Evolutionary conservation across 1,140 invertebrate genomes (phyloP), one percentile per base, ranked within the genome.

Genomic region (Drosophila kikkawai): DNA sequence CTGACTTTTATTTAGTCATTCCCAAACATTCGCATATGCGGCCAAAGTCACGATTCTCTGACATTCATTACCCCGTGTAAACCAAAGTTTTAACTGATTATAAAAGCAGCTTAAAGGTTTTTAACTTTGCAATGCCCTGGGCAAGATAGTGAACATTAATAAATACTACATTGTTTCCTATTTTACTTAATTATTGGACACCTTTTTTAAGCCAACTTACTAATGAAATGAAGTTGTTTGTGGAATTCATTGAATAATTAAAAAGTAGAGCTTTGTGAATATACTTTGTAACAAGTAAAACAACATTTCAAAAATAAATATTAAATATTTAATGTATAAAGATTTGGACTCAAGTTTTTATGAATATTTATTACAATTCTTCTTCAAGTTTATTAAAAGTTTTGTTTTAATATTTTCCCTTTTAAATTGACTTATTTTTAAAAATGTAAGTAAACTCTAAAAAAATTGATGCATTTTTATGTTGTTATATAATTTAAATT

Each of bases 1-100:
- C 7, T 17, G 15, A 22, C 66, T 71, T 51, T 71, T 70, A 70
- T 70, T 58, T 58, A 34, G 29, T 45, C 36, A 37, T 51, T 58
- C 19, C 37, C 19, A 41, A 56, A 22, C 39, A 47, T 8, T 19
- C n/a, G 34, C 9, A 42, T 36, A 50, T 73, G 66, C 22, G 67
- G 9, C 53, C 44, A 7, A 34, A 73, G 70, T 74, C 70, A 74
- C 70, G 70, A 73, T 37, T 74, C 39, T 22, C 22, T 22, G 55
- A 51, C 45, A 73, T 60, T 60, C 36, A 73, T 51, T 51, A 39
- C 37, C 37, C 9, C n/a, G 19, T 9, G 6, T 22, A 45, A 22
- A 36, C 41, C 61, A 9, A n/a, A 37, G 37, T 29, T 58, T 22
- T 11, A 12, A 15, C 12, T 44, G 51, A 69, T 69, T 37, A 58